Percentiles rank a stretch among this genome's conserved stretches.
These are phyloP conservation scores for Azemiops feae DNA, from an alignment of 2,113 vertebrate species.

Conservation along the genomic window DNA sequence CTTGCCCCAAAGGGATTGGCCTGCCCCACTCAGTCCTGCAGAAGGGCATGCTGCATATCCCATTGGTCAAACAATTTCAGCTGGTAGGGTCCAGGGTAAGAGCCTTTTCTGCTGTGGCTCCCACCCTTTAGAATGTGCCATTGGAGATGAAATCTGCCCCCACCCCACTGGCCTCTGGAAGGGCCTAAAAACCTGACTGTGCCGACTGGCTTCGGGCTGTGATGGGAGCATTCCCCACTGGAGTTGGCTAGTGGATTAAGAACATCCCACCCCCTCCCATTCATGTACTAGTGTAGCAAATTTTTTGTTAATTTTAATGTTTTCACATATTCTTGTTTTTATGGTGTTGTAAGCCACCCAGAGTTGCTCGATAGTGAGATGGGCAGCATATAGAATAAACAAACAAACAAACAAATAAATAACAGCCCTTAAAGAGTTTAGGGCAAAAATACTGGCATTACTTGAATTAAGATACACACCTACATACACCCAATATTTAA, in stretches of 20 bases:
- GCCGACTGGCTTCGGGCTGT: background rate
- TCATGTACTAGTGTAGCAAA: background rate
- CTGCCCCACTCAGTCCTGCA: background rate
- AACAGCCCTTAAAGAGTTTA: background rate
- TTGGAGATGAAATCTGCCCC: background rate
- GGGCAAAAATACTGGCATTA: background rate
- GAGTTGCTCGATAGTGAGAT: background rate
- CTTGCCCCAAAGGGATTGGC: background rate
- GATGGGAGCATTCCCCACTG: background rate
- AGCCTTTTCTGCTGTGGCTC: background rate
- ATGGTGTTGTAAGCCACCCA: background rate
- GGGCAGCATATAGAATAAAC: background rate
- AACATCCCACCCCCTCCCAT: background rate
- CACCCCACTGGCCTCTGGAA: background rate
- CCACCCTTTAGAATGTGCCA: background rate
- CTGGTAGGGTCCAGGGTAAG: background rate
- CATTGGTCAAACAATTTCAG: background rate
- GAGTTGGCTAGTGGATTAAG: background rate
- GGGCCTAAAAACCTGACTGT: background rate
- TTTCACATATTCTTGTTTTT: background rate
- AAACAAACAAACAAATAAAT: background rate
- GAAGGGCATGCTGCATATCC: background rate
- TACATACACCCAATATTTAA: background rate
- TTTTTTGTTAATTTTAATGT: background rate
- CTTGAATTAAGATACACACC: background rate